Percentiles rank a stretch among this genome's conserved stretches.
Conservation (phyloP, 2,888 invertebrate species). For the Cephonodes hylas region DNA sequence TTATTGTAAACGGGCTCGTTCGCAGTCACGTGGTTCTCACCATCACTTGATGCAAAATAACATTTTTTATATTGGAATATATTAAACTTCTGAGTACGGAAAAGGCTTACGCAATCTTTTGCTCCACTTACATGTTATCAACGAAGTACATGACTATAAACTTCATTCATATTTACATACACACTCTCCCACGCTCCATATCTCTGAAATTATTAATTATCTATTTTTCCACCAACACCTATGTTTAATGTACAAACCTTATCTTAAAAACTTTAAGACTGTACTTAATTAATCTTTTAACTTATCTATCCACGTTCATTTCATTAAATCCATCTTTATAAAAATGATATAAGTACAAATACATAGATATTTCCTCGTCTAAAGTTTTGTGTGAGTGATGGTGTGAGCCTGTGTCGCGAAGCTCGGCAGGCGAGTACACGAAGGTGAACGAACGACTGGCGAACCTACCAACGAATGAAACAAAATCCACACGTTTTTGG, state of each 20-base stretch:
- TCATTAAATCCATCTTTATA: too few species aligned
- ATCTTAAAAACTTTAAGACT: too few species aligned
- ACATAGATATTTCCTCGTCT: not conserved
- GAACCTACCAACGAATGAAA: conserved; percentile 38
- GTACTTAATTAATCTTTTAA: too few species aligned
- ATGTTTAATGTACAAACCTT: too few species aligned
- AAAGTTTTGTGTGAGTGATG: not conserved
- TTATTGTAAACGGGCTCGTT: conserved; percentile 42
- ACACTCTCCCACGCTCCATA: not conserved
- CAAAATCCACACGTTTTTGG: conserved; percentile 32
- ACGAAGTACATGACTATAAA: not conserved
- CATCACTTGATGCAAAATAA: not conserved
- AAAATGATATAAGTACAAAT: not conserved
- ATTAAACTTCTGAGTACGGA: not conserved
- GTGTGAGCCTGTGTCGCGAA: not conserved
- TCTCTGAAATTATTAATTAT: too few species aligned
- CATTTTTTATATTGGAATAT: not conserved
- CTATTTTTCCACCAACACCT: too few species aligned
- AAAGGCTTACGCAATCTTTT: not conserved
- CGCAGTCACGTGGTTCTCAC: conserved; percentile 11
- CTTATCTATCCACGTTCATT: too few species aligned
- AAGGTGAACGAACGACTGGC: conserved; percentile 50
- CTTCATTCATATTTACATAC: not conserved
- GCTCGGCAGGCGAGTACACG: conserved; percentile 50
- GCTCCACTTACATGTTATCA: not conserved